Evolutionary conservation across 2,113 vertebrate genomes (phyloP).

Genomic region (Lophura nycthemera): DNA sequence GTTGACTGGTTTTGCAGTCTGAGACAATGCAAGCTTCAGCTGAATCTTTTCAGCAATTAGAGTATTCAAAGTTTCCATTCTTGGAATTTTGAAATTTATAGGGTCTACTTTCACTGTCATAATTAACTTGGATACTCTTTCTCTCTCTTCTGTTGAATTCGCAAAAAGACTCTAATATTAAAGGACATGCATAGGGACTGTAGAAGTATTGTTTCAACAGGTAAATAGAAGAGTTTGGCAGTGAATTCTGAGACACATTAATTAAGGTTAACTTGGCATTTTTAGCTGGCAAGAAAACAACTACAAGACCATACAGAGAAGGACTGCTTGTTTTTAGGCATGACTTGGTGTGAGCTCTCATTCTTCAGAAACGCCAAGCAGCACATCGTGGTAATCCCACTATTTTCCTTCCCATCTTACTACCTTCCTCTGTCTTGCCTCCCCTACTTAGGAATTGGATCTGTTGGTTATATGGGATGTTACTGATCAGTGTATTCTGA

Average conservation of each 20-base stretch:
- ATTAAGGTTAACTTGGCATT: not conserved
- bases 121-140: not conserved
- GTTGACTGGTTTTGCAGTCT: not conserved
- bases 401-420: not conserved
- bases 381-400: not conserved
- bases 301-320: not conserved
- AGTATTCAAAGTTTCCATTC: not conserved
- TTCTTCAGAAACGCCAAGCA: not conserved
- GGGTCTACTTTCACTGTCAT: accelerated
- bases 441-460: not conserved
- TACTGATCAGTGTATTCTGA: not conserved
- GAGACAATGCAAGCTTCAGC: not conserved
- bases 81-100: not conserved
- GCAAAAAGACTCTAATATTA: not conserved
- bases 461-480: not conserved
- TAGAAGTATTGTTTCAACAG: not conserved
- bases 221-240: not conserved
- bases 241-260: not conserved
- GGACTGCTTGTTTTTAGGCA: not conserved
- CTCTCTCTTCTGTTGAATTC: not conserved
- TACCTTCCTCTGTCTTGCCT: not conserved
- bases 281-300: not conserved
- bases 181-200: not conserved
- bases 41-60: not conserved
- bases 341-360: not conserved